These are phyloP conservation scores for Trachelipus rathkii DNA, from an alignment of 1,140 invertebrate species.

Conservation along the genomic window DNA sequence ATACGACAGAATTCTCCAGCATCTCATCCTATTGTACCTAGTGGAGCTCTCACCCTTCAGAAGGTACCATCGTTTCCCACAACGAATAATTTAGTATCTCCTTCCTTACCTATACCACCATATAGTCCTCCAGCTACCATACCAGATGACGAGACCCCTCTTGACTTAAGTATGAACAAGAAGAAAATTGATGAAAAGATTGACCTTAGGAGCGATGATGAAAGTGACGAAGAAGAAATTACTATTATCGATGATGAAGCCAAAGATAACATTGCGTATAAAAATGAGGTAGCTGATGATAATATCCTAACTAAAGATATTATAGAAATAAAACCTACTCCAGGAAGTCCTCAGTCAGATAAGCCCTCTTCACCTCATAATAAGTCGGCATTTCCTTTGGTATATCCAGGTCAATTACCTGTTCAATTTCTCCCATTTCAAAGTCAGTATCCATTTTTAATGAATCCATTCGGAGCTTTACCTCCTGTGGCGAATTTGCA, in stretches of 20 bases:
- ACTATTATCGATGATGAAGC: background rate
- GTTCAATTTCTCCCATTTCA: constrained; percentile 14
- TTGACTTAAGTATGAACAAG: constrained; percentile 46
- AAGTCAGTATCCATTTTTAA: constrained; percentile 28
- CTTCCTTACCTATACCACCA: constrained; percentile 20
- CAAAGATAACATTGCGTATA: background rate
- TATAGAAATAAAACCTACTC: background rate
- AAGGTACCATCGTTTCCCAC: constrained; percentile 5
- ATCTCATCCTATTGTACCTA: background rate
- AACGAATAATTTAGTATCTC: background rate
- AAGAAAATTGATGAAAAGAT: background rate
- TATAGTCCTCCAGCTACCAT: constrained; percentile 28
- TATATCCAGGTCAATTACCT: constrained; percentile 11
- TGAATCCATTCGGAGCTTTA: constrained; percentile 33
- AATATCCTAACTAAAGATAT: background rate
- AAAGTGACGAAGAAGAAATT: constrained; percentile 1
- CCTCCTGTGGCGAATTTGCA: constrained; percentile 58
- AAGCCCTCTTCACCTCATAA: background rate
- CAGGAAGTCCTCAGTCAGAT: background rate
- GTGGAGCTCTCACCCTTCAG: background rate
- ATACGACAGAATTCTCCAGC: background rate
- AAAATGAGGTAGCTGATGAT: background rate
- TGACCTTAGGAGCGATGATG: background rate
- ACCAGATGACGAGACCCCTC: constrained; percentile 36
- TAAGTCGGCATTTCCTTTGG: constrained; percentile 19